Conservation (phyloP, 2,888 invertebrate species). For the Nemapogon koenigi region DNA sequence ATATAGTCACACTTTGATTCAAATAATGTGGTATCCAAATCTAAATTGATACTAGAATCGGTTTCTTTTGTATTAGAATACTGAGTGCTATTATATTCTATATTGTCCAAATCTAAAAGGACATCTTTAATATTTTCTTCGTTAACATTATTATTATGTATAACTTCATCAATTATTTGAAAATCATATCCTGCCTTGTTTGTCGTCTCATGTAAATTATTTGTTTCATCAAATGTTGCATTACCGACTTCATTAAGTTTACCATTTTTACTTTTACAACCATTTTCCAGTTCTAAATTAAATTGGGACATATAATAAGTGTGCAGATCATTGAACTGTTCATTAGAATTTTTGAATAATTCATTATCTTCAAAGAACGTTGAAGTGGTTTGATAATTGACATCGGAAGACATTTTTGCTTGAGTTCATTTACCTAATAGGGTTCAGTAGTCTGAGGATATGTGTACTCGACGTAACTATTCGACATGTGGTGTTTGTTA, state of each 20-base stretch:
- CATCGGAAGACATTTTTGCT: conserved; percentile 43
- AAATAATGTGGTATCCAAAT: conserved; percentile 24
- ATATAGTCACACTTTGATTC: conserved; percentile 46
- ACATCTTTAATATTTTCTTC: conserved; percentile 57
- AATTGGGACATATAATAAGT: conserved; percentile 60
- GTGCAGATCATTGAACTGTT: conserved; percentile 48
- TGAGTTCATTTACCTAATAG: conserved; percentile 39
- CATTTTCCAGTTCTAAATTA: conserved; percentile 53
- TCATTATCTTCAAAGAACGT: conserved; percentile 26
- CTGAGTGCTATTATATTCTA: conserved; percentile 38
- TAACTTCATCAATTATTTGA: conserved; percentile 45
- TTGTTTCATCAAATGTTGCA: neutral
- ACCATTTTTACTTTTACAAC: conserved; percentile 26
- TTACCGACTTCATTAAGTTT: neutral
- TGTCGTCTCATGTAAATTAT: neutral
- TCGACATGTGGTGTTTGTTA: conserved; percentile 49
- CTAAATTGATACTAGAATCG: conserved; percentile 23
- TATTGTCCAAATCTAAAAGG: conserved; percentile 44
- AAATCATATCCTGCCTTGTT: conserved; percentile 46
- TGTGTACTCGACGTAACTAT: conserved; percentile 31
- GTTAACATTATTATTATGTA: conserved; percentile 37
- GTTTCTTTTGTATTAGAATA: conserved; percentile 25
- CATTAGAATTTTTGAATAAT: conserved; percentile 40
- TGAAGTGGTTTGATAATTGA: conserved; percentile 29
- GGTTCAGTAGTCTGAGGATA: conserved; percentile 48